Percentiles rank a stretch among this genome's conserved stretches.
phyloP scores from a whole-genome alignment of 2,888 invertebrate genomes.

The Eugnorisma glareosa region DNA sequence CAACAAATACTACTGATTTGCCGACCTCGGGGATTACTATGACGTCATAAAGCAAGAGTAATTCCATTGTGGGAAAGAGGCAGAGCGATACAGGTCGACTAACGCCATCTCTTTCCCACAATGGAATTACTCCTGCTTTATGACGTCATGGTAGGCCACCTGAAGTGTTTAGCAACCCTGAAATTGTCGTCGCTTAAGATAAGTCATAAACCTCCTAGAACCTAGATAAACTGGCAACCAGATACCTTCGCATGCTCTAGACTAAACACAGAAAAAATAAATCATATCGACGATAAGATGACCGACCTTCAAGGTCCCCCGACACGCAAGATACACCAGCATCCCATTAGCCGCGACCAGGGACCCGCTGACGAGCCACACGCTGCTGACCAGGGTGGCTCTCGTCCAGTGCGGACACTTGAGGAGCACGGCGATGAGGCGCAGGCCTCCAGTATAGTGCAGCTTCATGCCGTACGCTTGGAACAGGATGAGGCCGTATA shows the following conservation, averaged over 20 bases:
- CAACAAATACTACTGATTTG: background rate
- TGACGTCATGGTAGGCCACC: no score
- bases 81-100: no score
- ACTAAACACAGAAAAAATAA: background rate
- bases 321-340: slow-evolving; percentile 83
- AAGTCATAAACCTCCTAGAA: background rate
- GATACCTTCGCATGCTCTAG: background rate
- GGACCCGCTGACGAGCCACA: slow-evolving; percentile 82
- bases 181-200: background rate
- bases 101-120: no score
- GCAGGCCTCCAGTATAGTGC: slow-evolving; percentile 85
- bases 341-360: slow-evolving; percentile 82
- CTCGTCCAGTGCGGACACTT: slow-evolving; percentile 82
- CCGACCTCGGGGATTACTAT: no score
- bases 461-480: slow-evolving; percentile 88
- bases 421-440: slow-evolving; percentile 81
- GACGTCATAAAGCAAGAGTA: no score
- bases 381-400: slow-evolving; percentile 71
- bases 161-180: background rate
- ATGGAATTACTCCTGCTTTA: no score
- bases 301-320: slow-evolving; percentile 82
- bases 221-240: background rate
- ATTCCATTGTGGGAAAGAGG: no score
- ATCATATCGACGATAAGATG: background rate
- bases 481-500: slow-evolving; percentile 83